Base-by-base conservation (phyloP, 2,797 vertebrate genomes). In the Sorex maritimensis region DNA sequence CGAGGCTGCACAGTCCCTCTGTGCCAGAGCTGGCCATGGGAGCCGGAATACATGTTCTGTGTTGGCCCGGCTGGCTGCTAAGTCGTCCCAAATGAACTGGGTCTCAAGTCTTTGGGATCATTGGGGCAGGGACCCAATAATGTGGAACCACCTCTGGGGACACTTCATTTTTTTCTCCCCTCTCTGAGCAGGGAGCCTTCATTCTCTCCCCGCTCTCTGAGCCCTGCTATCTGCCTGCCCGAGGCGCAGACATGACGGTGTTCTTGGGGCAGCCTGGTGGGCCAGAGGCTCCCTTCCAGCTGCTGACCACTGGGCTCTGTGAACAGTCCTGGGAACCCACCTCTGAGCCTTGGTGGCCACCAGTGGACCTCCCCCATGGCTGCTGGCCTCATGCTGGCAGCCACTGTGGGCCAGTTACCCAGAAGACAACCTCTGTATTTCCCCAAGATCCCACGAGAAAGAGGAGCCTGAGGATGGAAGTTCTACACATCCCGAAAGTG, bases 401-500 rank as follows among this genome's bases (percentile, higher is more conserved):
- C 71, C 12, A 65, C 28, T 0, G 0, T 4, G 34, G 52, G 72
- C 9, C 38, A 44, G 46, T 24, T 23, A 4, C 21, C 78, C 41
- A 17, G 21, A 24, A 6, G n/a, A 1, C n/a, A 41, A 17, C 2
- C 12, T 30, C 1, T 0, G 2, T 30, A 67, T 77, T 26, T 86
- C 55, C 34, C 67, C 1, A 0, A 4, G 75, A 63, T 30, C 26
- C 71, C 2, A 63, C 12, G 46, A 34, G 9, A n/a, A 2, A 73
- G 19, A 65, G 73, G 75, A 92, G 24, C 80, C 58, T 78, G 88
- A 93, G 90, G 74, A 34, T n/a, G 34, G 49, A 24, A 44, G 15
- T 28, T n/a, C 19, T 38, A 10, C 52, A 34, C 4, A 10, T 88
- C 63, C 26, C 58, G 19, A 41, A 75, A 30, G 73, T 30, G 21